These are phyloP conservation scores for Hypanus sabinus DNA, from an alignment of 2,113 vertebrate species.

Conservation along the genomic window DNA sequence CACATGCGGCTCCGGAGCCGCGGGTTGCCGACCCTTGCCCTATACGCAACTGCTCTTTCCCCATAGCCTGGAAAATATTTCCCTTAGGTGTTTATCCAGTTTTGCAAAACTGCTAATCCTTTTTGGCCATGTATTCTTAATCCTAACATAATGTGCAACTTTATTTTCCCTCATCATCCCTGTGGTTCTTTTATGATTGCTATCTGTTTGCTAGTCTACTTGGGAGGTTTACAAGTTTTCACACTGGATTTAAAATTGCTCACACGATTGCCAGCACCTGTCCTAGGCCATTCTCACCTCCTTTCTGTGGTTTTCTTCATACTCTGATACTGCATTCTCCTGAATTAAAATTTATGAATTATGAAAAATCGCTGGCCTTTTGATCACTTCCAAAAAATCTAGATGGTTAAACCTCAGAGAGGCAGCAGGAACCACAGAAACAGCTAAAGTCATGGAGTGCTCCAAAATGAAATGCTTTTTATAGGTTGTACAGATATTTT, in stretches of 20 bases:
- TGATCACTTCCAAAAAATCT: not conserved
- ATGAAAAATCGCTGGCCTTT: not conserved
- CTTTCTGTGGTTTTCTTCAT: not conserved
- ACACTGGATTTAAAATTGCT: not conserved
- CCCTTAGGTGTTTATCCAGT: too few relatives aligned
- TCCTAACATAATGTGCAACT: too few relatives aligned
- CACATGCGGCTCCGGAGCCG: too few relatives aligned
- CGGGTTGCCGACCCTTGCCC: too few relatives aligned
- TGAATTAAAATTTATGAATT: not conserved
- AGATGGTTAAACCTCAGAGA: not conserved
- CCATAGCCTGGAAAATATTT: too few relatives aligned
- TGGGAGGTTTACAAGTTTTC: not conserved
- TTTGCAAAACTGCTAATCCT: too few relatives aligned
- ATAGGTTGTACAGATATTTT: not conserved
- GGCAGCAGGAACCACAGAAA: not conserved
- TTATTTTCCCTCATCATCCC: too few relatives aligned
- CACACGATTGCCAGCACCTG: not conserved
- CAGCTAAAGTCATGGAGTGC: not conserved
- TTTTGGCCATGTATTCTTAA: too few relatives aligned
- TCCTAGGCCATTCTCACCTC: not conserved
- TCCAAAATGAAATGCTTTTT: not conserved
- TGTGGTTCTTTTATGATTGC: too few relatives aligned
- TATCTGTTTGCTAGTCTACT: not conserved
- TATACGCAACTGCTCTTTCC: too few relatives aligned
- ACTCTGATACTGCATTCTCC: not conserved